Evolutionary conservation across 92 coral and sea anemone species (phyloP), one percentile per base, ranked within the genome.

Genomic region (Epizoanthus fatuus): DNA sequence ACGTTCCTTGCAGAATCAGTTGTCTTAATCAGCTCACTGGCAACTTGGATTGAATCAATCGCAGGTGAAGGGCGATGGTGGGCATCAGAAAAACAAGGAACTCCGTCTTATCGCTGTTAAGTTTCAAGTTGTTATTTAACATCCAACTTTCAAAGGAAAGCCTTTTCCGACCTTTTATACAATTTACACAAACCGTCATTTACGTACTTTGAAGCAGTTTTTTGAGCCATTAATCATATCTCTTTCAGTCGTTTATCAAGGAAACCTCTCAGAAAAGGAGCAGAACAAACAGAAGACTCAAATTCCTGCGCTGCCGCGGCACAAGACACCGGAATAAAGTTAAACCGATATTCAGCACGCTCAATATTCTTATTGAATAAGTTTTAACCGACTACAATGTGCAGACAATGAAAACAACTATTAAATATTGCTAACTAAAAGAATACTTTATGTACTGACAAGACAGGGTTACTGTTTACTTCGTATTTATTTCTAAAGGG

Each of bases 301-400:
- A 77, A 77, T 77, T 77, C 82, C 82, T 59, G 42, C 20, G 82
- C 69, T 59, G 82, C 82, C 35, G 35, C 35, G 70, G 45, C 63
- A 59, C 82, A 40, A 64, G 42, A 60, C 75, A 39, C 20, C 54
- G 54, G 19, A n/a, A 16, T n/a, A 66, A 39, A 66, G 44, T 9
- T 39, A 1, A 66, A 2, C 14, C 6, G 51, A 10, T 14, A 35
- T 0, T 67, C 11, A 25, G 2, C 11, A 15, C 20, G 25, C 65
- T 5, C 40, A 5, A 39, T 40, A 38, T 40, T 69, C 4, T 70
- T 40, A 70, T 22, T 20, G 54, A 5, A 32, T 40, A 70, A 17
- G 47, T 16, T 32, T 29, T 7, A 42, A 10, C 9, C 7, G 19
- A 17, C 44, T 70, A 16, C 39, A 70, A 2, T 15, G 29, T 70